These are phyloP conservation scores for Pantherophis guttatus DNA, from an alignment of 2,113 vertebrate genomes.

Conservation along the genomic window DNA sequence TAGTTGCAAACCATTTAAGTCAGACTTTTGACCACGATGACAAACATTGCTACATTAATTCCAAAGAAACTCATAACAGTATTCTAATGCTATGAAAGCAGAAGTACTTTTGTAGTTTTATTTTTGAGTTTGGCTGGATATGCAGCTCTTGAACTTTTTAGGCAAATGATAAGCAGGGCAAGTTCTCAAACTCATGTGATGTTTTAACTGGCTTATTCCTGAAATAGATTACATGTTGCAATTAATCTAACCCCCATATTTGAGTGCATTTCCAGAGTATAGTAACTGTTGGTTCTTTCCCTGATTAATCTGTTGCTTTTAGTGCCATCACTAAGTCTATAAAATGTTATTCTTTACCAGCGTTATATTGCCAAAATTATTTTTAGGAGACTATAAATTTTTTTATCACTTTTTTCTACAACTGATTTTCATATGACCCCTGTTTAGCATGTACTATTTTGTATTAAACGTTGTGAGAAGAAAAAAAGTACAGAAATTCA, in stretches of 20 bases:
- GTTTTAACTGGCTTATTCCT: background rate
- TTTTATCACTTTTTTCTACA: background rate
- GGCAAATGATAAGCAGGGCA: background rate
- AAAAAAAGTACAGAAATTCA: background rate
- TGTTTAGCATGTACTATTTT: background rate
- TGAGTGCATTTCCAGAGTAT: background rate
- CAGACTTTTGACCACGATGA: background rate
- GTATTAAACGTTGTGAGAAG: background rate
- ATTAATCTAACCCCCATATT: background rate
- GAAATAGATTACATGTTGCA: background rate
- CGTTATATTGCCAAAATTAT: background rate
- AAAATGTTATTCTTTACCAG: background rate
- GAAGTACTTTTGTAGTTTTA: background rate
- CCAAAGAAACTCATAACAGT: background rate
- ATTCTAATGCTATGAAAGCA: background rate
- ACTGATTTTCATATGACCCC: background rate
- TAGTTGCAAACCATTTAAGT: background rate
- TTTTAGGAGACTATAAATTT: background rate
- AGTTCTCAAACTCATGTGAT: background rate
- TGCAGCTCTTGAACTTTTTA: background rate
- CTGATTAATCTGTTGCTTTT: background rate
- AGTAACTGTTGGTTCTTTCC: background rate
- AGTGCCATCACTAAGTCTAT: background rate
- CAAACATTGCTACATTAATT: background rate
- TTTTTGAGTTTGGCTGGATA: background rate